A percentile compares a stretch with the other conserved stretches of the same genome.
phyloP scores from a whole-genome alignment of 2,888 invertebrate genomes.

The Parasteatoda lunata region DNA sequence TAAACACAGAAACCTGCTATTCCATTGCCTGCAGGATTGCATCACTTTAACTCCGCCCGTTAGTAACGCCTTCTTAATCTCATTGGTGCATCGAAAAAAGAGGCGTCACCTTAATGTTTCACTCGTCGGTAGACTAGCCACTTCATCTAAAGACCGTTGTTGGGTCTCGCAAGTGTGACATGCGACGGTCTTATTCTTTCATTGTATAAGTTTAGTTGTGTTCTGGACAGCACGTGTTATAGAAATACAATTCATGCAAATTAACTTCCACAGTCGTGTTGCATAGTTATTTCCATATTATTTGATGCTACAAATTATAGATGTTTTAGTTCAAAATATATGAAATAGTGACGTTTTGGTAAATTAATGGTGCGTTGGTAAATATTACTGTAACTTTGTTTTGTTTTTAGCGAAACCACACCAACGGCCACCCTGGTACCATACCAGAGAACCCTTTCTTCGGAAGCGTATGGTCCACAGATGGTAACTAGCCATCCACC shows the following conservation, averaged over 20 bases:
- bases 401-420: neutral
- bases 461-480: conserved; percentile 30
- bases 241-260: no score
- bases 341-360: no score
- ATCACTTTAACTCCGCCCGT: conserved; percentile 15
- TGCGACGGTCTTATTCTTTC: neutral
- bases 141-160: conserved; percentile 27
- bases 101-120: conserved; percentile 29
- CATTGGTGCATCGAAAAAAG: conserved; percentile 18
- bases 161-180: conserved; percentile 9
- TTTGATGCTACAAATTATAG: no score
- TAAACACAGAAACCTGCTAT: conserved; percentile 41
- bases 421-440: conserved; percentile 52
- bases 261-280: no score
- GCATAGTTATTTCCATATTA: no score
- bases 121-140: conserved; percentile 20
- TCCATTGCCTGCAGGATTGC: conserved; percentile 23
- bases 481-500: conserved; percentile 39
- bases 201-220: no score
- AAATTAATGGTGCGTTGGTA: no score
- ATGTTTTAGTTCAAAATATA: no score
- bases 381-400: neutral
- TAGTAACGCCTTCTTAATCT: neutral
- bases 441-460: conserved; percentile 28
- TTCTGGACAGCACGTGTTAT: no score